phyloP scores from a whole-genome alignment of 1,140 invertebrate species.

The Drosophila eugracilis region DNA sequence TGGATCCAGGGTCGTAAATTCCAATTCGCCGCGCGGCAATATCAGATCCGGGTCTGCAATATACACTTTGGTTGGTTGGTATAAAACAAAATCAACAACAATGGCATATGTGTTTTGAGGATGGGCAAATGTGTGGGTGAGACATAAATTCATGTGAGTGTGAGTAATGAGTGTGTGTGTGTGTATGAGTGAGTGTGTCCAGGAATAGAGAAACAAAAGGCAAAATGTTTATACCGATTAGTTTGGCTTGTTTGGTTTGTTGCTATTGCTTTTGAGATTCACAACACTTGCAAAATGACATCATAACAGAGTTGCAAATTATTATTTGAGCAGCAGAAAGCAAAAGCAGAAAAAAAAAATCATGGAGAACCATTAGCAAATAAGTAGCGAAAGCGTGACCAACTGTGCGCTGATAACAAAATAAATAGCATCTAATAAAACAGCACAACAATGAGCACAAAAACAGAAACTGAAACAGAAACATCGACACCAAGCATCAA shows the following conservation, averaged over 20 bases:
- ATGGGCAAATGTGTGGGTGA: slow-evolving; percentile 8
- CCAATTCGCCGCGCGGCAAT: slow-evolving; percentile 84
- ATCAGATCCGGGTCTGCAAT: slow-evolving; percentile 85
- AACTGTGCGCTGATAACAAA: slow-evolving; percentile 70
- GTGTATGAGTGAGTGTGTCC: slow-evolving; percentile 1
- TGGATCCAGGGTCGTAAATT: slow-evolving; percentile 84
- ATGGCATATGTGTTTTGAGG: slow-evolving; percentile 49
- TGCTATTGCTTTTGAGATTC: slow-evolving; percentile 52
- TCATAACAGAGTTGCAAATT: slow-evolving; percentile 73
- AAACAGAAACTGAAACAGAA: slow-evolving; percentile 18
- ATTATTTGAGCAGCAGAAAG: slow-evolving; percentile 69
- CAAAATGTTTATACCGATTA: slow-evolving; percentile 74
- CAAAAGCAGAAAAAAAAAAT: too few species aligned
- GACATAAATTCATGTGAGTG: slow-evolving; percentile 60
- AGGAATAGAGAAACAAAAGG: slow-evolving; percentile 60
- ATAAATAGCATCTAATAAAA: slow-evolving; percentile 49
- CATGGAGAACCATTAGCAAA: slow-evolving; percentile 71
- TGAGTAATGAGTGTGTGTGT: slow-evolving; percentile 41
- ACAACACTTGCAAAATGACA: slow-evolving; percentile 77
- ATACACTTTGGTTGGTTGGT: slow-evolving; percentile 84
- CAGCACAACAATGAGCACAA: slow-evolving; percentile 22
- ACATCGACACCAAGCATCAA: slow-evolving; percentile 5
- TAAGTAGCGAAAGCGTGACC: slow-evolving; percentile 71
- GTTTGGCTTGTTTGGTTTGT: slow-evolving; percentile 55
- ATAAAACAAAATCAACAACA: slow-evolving; percentile 80